Percentiles rank a stretch among this genome's conserved stretches.
phyloP scores from a whole-genome alignment of 2,113 vertebrate species.

The Mustela lutreola region DNA sequence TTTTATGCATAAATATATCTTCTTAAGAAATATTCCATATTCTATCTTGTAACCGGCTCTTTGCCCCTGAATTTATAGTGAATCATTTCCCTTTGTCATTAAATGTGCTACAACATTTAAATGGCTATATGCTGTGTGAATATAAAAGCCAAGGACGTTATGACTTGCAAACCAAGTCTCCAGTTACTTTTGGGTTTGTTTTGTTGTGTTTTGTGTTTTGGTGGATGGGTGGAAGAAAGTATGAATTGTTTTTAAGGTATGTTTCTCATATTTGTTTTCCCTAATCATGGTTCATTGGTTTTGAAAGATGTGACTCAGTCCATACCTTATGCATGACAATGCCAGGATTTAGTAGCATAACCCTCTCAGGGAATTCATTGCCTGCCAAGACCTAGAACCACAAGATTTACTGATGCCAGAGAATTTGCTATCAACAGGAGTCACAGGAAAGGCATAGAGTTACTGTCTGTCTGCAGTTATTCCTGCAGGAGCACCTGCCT shows the following conservation, averaged over 20 bases:
- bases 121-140: background rate
- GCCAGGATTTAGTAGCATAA: conserved; percentile 58
- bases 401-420: conserved; percentile 65
- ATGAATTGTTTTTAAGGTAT: conserved; percentile 24
- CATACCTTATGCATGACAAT: conserved; percentile 47
- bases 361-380: conserved; percentile 67
- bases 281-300: conserved; percentile 38
- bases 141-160: conserved; percentile 3
- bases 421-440: conserved; percentile 44
- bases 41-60: background rate
- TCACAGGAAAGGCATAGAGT: conserved; percentile 67
- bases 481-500: conserved; percentile 66
- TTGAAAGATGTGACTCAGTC: conserved; percentile 58
- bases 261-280: conserved; percentile 11
- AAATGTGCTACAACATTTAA: conserved; percentile 57
- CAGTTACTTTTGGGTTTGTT: background rate
- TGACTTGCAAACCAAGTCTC: conserved; percentile 39
- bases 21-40: conserved; percentile 39
- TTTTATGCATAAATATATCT: background rate
- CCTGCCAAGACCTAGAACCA: conserved; percentile 52
- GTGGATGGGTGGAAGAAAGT: background rate
- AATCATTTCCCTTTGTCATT: conserved; percentile 1
- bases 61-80: background rate
- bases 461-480: conserved; percentile 59
- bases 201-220: background rate